phyloP scores from a whole-genome alignment of 2,113 vertebrate species.

The Aptenodytes patagonicus region DNA sequence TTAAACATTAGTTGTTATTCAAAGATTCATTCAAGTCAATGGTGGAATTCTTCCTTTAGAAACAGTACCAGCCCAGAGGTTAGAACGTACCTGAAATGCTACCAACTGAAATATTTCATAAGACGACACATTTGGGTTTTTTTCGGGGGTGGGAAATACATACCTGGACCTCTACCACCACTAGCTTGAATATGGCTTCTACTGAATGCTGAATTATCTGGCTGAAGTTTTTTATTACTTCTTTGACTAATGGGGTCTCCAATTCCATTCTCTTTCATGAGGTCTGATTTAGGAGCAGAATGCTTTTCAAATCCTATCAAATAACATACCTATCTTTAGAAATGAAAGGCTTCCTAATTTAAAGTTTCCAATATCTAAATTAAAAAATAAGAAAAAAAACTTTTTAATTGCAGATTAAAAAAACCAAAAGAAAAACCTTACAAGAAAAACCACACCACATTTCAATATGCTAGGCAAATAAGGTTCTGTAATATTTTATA shows the following conservation, averaged over 20 bases:
- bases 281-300: conserved; percentile 72
- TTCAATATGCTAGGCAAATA: neutral
- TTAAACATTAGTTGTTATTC: neutral
- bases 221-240: conserved; percentile 69
- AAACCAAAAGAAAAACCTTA: neutral
- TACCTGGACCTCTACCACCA: conserved; percentile 83
- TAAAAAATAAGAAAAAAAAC: neutral
- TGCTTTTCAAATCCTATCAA: conserved; percentile 69
- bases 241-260: conserved; percentile 70
- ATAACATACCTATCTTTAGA: neutral
- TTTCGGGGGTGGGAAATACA: neutral
- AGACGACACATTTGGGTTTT: rapidly evolving
- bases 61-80: neutral
- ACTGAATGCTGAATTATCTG: conserved; percentile 73
- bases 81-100: neutral
- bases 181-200: conserved; percentile 79
- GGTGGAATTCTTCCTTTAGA: neutral
- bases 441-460: neutral
- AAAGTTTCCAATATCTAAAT: neutral
- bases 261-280: conserved; percentile 81
- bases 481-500: neutral
- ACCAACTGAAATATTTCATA: neutral
- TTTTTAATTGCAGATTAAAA: neutral
- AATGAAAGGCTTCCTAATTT: neutral
- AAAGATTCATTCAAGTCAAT: neutral